phyloP scores from a whole-genome alignment of 2,888 invertebrate species.

The Morpho achilles region DNA sequence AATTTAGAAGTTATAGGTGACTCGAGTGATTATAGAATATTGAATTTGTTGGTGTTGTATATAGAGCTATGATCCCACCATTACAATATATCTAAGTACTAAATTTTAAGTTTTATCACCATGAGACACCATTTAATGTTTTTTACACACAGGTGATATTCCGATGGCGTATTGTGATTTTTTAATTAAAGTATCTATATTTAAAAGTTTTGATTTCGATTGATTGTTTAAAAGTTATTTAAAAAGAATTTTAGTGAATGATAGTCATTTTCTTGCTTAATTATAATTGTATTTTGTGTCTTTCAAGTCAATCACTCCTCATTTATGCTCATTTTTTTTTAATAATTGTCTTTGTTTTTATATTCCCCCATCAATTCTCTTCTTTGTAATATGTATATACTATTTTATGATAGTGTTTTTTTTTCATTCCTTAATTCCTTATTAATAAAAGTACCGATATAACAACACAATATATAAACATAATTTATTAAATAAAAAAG shows the following conservation, averaged over 20 bases:
- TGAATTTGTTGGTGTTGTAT: slow-evolving; percentile 74
- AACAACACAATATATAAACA: slow-evolving; percentile 44
- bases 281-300: slow-evolving; percentile 27
- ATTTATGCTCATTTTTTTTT: slow-evolving; percentile 49
- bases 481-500: slow-evolving; percentile 60
- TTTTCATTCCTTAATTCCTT: slow-evolving; percentile 22
- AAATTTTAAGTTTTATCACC: slow-evolving; percentile 68
- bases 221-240: slow-evolving; percentile 35
- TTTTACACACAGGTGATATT: slow-evolving; percentile 62
- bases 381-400: slow-evolving; percentile 2
- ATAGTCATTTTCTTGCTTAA: slow-evolving; percentile 32
- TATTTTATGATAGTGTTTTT: slow-evolving; percentile 7
- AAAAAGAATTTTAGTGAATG: slow-evolving; percentile 26
- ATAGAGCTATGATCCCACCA: slow-evolving; percentile 78
- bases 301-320: slow-evolving; percentile 42
- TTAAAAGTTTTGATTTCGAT: slow-evolving; percentile 57
- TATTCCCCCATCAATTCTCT: slow-evolving; percentile 1
- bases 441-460: slow-evolving; percentile 32
- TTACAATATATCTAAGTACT: slow-evolving; percentile 75
- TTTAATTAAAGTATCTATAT: slow-evolving; percentile 65
- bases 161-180: slow-evolving; percentile 74
- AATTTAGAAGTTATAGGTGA: slow-evolving; percentile 57
- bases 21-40: slow-evolving; percentile 74
- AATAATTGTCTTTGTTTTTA: slow-evolving; percentile 1
- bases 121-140: slow-evolving; percentile 55